phyloP scores from a whole-genome alignment of 2,113 vertebrate species.

The Mola mola region DNA sequence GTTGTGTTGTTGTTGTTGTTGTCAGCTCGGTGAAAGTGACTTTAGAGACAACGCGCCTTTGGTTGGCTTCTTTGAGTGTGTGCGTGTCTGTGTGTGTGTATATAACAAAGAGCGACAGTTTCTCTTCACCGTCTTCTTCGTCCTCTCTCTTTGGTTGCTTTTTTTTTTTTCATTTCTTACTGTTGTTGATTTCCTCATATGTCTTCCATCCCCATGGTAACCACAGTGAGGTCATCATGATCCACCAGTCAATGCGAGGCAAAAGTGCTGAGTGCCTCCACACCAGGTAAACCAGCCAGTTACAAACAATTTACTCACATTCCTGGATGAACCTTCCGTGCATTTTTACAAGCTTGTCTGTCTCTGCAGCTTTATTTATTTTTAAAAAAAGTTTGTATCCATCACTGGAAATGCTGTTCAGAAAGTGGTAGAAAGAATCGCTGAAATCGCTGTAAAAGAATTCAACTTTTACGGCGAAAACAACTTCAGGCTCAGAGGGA shows the following conservation, averaged over 20 bases:
- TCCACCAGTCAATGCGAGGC: constrained; percentile 96
- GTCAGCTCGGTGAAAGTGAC: constrained; percentile 6
- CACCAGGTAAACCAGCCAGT: constrained; percentile 90
- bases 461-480: too few relatives aligned
- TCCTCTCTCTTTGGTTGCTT: constrained; percentile 63
- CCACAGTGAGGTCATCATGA: constrained; percentile 98
- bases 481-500: too few relatives aligned
- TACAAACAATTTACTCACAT: too few relatives aligned
- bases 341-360: too few relatives aligned
- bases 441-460: too few relatives aligned
- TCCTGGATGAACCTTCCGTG: too few relatives aligned
- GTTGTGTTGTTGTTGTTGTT: not conserved
- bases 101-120: constrained; percentile 5
- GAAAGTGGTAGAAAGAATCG: too few relatives aligned
- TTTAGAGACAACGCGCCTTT: constrained; percentile 14
- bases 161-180: constrained; percentile 31
- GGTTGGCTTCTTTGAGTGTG: constrained; percentile 26
- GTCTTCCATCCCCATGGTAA: constrained; percentile 92
- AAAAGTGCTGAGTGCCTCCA: constrained; percentile 98
- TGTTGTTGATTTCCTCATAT: constrained; percentile 87
- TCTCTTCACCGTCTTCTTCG: constrained; percentile 64
- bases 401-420: too few relatives aligned
- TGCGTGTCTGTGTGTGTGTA: constrained; percentile 22
- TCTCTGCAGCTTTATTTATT: too few relatives aligned
- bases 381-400: too few relatives aligned